Conservation (phyloP, 2,797 vertebrate species). For the Ctenosaura bakeri region DNA sequence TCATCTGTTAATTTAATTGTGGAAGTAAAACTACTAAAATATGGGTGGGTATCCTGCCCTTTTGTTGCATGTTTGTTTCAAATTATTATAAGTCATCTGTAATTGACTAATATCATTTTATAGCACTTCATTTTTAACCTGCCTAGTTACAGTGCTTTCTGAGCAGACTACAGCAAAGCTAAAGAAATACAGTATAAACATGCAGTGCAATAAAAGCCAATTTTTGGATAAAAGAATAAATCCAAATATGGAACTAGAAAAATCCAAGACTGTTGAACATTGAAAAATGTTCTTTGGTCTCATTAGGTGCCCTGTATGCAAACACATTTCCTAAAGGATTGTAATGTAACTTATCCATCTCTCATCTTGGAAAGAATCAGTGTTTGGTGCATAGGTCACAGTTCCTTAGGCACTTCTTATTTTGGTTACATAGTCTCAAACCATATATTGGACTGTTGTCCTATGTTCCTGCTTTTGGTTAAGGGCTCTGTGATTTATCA, state of each 20-base stretch:
- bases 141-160: no score
- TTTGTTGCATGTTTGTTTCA: neutral
- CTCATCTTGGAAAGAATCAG: neutral
- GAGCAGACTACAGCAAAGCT: no score
- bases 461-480: neutral
- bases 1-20: neutral
- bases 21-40: neutral
- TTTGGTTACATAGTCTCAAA: neutral
- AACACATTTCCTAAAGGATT: neutral
- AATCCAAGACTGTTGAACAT: no score
- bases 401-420: neutral
- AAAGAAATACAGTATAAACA: no score
- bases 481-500: neutral
- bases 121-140: no score
- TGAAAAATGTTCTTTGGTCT: no score
- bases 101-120: no score
- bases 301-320: no score
- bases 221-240: no score
- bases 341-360: neutral
- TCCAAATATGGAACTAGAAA: no score
- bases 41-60: neutral
- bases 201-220: no score
- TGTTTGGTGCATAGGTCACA: neutral
- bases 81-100: no score
- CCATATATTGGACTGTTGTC: neutral